phyloP scores from a whole-genome alignment of 2,797 vertebrate species.

The Alcedo atthis region DNA sequence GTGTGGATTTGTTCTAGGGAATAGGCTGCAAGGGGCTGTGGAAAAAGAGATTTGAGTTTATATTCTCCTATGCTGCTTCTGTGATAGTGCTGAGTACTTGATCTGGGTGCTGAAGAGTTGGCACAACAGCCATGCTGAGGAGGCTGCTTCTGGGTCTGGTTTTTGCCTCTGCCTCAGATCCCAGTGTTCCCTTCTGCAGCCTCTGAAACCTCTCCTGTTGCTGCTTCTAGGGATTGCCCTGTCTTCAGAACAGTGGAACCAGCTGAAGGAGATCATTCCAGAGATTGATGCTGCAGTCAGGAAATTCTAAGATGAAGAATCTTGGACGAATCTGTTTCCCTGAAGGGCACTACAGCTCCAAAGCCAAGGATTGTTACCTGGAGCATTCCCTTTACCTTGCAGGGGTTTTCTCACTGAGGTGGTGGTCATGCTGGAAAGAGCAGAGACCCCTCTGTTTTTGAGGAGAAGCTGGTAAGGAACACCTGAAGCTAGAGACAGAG shows the following conservation, averaged over 20 bases:
- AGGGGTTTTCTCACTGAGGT: background rate
- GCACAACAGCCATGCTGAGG: background rate
- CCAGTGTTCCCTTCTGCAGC: background rate
- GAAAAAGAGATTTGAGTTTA: background rate
- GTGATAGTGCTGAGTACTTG: background rate
- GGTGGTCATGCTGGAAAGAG: background rate
- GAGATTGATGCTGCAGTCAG: conserved; percentile 46
- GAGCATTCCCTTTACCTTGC: background rate
- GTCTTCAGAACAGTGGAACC: conserved; percentile 48
- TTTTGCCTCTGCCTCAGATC: background rate
- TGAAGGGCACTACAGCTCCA: background rate
- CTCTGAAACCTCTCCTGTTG: background rate
- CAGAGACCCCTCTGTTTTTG: background rate
- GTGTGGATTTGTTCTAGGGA: background rate
- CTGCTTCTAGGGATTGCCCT: conserved; percentile 7
- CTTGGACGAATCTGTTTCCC: background rate
- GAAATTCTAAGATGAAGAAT: conserved; percentile 12
- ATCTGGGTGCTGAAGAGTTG: background rate
- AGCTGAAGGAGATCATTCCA: conserved; percentile 50
- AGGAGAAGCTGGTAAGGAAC: background rate
- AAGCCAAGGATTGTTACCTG: background rate
- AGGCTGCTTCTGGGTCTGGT: background rate
- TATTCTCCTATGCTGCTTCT: background rate
- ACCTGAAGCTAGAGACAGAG: background rate
- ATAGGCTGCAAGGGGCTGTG: background rate